These are phyloP conservation scores for Leptinotarsa texana DNA, from an alignment of 1,140 invertebrate genomes.

Conservation along the genomic window DNA sequence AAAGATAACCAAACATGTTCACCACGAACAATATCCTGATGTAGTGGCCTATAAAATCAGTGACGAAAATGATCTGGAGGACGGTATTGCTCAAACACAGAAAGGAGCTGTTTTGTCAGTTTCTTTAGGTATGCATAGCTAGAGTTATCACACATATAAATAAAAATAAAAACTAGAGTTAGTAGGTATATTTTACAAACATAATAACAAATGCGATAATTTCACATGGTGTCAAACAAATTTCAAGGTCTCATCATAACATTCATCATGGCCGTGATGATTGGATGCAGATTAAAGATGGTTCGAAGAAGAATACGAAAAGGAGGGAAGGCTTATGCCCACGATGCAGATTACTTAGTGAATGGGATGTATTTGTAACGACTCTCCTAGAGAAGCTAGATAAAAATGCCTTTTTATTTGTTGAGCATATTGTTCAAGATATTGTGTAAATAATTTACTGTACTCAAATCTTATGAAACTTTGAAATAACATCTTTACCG, in stretches of 20 bases:
- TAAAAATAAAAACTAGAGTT: no score
- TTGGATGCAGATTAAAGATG: constrained; percentile 81
- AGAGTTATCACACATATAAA: no score
- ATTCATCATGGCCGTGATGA: constrained; percentile 67
- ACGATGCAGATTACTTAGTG: constrained; percentile 95
- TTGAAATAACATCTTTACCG: no score
- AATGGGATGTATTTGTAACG: constrained; percentile 95
- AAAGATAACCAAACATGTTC: constrained; percentile 39
- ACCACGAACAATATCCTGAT: constrained; percentile 39
- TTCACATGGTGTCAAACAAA: neutral
- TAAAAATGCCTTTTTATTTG: neutral
- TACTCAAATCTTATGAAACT: neutral
- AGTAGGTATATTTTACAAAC: neutral
- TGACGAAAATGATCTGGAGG: constrained; percentile 53
- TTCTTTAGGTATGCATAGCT: constrained; percentile 63
- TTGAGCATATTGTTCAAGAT: constrained; percentile 30
- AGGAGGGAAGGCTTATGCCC: constrained; percentile 81
- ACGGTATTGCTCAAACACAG: constrained; percentile 68
- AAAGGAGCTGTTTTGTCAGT: constrained; percentile 84
- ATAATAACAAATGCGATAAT: neutral
- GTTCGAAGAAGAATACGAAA: constrained; percentile 72
- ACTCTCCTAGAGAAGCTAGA: neutral
- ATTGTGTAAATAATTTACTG: constrained; percentile 13
- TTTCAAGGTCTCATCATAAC: constrained; percentile 69
- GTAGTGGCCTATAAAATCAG: constrained; percentile 44